Evolutionary conservation across 2,113 vertebrate genomes (phyloP), one percentile per base, ranked within the genome.

Genomic region (Aix galericulata): DNA sequence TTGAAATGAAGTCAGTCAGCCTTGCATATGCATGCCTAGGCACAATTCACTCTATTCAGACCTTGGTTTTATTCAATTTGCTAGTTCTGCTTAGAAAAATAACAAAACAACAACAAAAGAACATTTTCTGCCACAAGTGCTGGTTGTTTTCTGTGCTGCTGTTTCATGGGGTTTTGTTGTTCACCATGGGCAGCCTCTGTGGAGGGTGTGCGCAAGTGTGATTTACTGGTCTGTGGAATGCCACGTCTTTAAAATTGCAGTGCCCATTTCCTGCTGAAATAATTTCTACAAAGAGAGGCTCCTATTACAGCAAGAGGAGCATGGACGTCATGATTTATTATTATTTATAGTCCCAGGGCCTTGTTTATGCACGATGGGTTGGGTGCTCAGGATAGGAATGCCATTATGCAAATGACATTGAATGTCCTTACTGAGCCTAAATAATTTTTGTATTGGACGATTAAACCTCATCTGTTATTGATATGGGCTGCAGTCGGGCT

Each of bases 401-500:
- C 98, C 98, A 99, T 99, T 99, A 99, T 99, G 99, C 98, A 99
- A 99, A 99, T 99, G 97, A 97, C 96, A 98, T 98, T 98, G 98
- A 98, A 98, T 98, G 98, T 98, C 98, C 98, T 98, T 98, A 98
- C 98, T 95, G 95, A 97, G 97, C 96, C 98, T 98, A 98, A 98
- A 98, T 99, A 98, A 98, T 98, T 98, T 99, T 98, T 98, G 98
- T 98, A 98, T 98, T 98, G 98, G 97, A 97, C 98, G 98, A 99
- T 99, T 99, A 99, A 98, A 99, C 98, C 99, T 99, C 99, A 99
- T 99, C 99, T 99, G 99, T 99, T 99, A 99, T 99, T 99, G 99
- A 99, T 99, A 99, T 99, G 98, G 98, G 98, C 98, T 98, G 98
- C 98, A 98, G 98, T 98, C 96, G 98, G 98, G 98, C 98, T 98